Base-by-base conservation (phyloP, 2,797 vertebrate genomes). In the Sternarchorhynchus goeldii region DNA sequence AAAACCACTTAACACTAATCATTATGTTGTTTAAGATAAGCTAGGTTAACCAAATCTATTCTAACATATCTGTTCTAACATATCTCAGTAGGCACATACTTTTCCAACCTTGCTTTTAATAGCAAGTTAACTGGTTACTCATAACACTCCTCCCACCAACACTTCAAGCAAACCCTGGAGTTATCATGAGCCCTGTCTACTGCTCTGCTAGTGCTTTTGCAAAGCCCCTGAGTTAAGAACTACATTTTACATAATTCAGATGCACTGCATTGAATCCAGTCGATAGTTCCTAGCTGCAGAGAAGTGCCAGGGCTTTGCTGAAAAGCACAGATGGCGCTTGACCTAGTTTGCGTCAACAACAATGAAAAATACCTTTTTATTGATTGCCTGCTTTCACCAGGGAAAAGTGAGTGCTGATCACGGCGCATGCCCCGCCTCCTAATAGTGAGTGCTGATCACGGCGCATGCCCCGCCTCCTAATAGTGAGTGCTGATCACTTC, bases 161-260 rank as follows among this genome's bases (percentile, higher is more conserved):
- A 31, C 4, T 14, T 14, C 21, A 8, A 1, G 56, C 8, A 53
- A 56, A 70, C 17, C 2, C 68, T 56, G 50, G 29, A n/a, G 17
- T 65, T 62, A 65, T 7, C 45, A 20, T n/a, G 58, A 63, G 6
- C 5, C 17, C 34, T 32, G 14, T 67, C 64, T 75, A 50, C 53
- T 36, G 58, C 66, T 65, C 64, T 39, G 55, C 53, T 57, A 66
- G 39, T 31, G 56, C 63, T 68, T 74, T 72, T 29, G 45, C 53
- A 29, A 76, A 66, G 63, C 25, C 20, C 12, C 17, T 3, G 36
- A 45, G 32, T 70, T 69, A 16, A 80, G 55, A 76, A 67, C 45
- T 18, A 71, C 68, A 72, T 87, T 77, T 90, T 88, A 88, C 85
- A 89, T 90, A 91, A 91, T 91, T 88, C 81, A 89, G 90, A 85